Evolutionary conservation across 2,888 invertebrate species (phyloP), one percentile per base, ranked within the genome.

Genomic region (Spodoptera picta): DNA sequence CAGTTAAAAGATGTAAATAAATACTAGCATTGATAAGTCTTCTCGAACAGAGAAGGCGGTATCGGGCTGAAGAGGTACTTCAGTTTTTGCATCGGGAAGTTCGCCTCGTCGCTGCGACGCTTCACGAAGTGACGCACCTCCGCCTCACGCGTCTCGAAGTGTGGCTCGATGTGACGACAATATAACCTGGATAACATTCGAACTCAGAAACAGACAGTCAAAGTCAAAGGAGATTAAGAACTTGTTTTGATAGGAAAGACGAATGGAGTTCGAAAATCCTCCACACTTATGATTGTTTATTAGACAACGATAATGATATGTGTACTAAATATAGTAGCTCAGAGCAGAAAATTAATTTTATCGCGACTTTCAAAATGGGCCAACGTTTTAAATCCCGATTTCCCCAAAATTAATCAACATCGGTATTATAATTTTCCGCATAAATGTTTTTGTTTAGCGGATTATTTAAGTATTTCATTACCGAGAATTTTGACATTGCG

Each of bases 111-210:
- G 42, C 85, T 87, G 14, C 94, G 87, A 1, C 94, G 87, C 47
- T 85, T 81, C 46, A 93, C 77, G 74, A 94, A 94, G 66, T 93
- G 92, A 1, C 88, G 80, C 2, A 94, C 83, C 61, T 93, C 93
- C 0, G 85, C 83, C 53, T 90, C 89, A 0, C 87, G 86, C 1
- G 83, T 79, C 11, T 90, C 87, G 50, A 92, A 93, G 59, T 88
- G 80, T 0, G 88, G 90, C n/a, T 94, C 94, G 10, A 94, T 85
- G 67, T 93, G 92, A 1, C 89, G 89, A 68, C 94, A 94, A 60
- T 94, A 94, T 14, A 94, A 76, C 94, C 94, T 94, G 67, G 2
- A 19, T 14, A 36, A 46, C 53, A 27, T 5, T 0, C 1, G 1
- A 0, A 43, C 11, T 46, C 12, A 45, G 4, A 24, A 23, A 4